phyloP scores from a whole-genome alignment of 92 coral and sea anemone species.

The Paramuricea clavata region DNA sequence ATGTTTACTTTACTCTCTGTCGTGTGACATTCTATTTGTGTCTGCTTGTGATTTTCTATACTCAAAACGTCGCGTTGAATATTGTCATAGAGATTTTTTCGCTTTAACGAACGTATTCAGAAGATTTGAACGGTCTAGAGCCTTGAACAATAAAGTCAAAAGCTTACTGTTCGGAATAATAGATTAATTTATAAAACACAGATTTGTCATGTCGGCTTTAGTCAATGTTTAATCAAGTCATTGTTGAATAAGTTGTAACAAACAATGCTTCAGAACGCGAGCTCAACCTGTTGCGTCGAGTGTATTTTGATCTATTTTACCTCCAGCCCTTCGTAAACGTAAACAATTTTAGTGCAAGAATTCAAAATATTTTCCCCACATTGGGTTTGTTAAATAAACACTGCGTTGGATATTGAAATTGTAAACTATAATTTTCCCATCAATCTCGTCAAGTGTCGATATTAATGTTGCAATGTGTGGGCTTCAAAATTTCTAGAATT shows the following conservation, averaged over 20 bases:
- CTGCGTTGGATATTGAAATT: background rate
- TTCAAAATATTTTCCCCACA: background rate
- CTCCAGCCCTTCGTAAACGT: background rate
- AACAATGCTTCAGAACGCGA: background rate
- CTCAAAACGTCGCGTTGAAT: background rate
- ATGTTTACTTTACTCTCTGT: background rate
- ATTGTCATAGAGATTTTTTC: conserved; percentile 1
- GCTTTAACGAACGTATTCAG: background rate
- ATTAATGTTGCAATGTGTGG: background rate
- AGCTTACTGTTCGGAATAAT: conserved; percentile 15
- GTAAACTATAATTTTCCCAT: background rate
- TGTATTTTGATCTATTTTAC: background rate
- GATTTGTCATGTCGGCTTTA: conserved; percentile 20
- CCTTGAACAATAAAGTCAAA: background rate
- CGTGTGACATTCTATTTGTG: background rate
- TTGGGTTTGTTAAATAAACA: conserved; percentile 11
- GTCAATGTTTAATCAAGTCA: background rate
- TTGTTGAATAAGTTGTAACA: background rate
- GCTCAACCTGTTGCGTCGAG: background rate
- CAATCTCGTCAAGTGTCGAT: background rate
- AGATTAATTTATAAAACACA: conserved; percentile 22
- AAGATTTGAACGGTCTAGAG: background rate
- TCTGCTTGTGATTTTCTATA: background rate
- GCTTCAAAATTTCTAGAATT: background rate
- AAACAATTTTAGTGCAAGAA: conserved; percentile 13